These are phyloP conservation scores for Athalia rosae DNA, from an alignment of 2,888 invertebrate genomes.

Conservation along the genomic window DNA sequence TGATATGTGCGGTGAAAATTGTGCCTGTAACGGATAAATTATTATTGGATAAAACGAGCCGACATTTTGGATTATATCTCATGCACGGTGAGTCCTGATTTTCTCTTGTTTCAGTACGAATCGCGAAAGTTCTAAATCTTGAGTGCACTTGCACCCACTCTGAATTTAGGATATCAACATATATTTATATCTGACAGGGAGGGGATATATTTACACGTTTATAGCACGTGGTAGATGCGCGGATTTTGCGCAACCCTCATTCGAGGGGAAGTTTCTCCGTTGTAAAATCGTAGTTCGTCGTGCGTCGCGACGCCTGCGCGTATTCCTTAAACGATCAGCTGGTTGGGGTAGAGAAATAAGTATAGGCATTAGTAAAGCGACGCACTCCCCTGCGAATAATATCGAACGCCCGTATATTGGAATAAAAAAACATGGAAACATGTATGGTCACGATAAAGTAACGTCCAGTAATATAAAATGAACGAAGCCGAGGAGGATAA, in stretches of 20 bases:
- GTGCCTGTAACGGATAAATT: too few relatives aligned
- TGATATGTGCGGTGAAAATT: too few relatives aligned
- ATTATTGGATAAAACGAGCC: too few relatives aligned
- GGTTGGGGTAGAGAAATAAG: conserved; percentile 56
- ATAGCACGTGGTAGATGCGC: conserved; percentile 20
- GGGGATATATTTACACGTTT: too few relatives aligned
- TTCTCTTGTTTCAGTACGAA: too few relatives aligned
- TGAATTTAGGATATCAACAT: too few relatives aligned
- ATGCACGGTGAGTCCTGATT: too few relatives aligned
- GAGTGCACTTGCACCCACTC: too few relatives aligned
- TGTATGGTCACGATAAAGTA: conserved; percentile 20
- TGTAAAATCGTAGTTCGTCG: background rate
- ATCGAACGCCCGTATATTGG: conserved; percentile 30
- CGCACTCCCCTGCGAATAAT: conserved; percentile 41
- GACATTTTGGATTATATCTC: too few relatives aligned
- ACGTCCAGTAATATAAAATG: conserved; percentile 19
- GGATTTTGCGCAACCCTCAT: conserved; percentile 27
- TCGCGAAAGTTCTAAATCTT: too few relatives aligned
- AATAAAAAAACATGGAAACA: conserved; percentile 23
- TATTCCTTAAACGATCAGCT: conserved; percentile 70
- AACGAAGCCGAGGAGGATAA: conserved; percentile 23
- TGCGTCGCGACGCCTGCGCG: conserved; percentile 68
- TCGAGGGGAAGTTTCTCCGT: too few relatives aligned
- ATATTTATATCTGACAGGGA: background rate
- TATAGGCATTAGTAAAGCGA: conserved; percentile 18